These are phyloP conservation scores for Molanna angustata DNA, from an alignment of 2,888 invertebrate species.

Conservation along the genomic window DNA sequence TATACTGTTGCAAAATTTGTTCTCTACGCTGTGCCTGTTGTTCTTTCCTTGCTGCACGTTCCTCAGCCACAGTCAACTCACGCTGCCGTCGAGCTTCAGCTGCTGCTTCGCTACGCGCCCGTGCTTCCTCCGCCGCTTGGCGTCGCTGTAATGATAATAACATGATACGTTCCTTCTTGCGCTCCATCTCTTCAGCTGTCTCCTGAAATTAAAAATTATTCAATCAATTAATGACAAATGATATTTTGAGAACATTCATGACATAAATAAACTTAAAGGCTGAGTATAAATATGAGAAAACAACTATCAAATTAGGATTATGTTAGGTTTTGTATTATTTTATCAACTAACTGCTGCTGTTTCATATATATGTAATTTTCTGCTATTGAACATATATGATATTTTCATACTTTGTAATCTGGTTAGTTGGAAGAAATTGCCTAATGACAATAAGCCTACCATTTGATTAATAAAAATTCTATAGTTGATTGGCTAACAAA, in stretches of 20 bases:
- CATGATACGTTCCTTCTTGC: slow-evolving; percentile 89
- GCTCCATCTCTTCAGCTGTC: slow-evolving; percentile 86
- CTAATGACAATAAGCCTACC: too few relatives aligned
- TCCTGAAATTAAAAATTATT: slow-evolving; percentile 52
- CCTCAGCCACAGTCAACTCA: slow-evolving; percentile 73
- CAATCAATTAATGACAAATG: neutral
- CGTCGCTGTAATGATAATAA: slow-evolving; percentile 84
- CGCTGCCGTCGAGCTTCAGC: slow-evolving; percentile 71
- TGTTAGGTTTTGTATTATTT: too few relatives aligned
- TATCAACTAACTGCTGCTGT: too few relatives aligned
- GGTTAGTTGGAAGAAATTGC: too few relatives aligned
- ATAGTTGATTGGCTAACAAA: too few relatives aligned
- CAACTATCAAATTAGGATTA: too few relatives aligned
- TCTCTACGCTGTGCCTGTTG: slow-evolving; percentile 87
- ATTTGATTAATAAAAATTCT: too few relatives aligned
- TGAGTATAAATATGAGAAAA: neutral
- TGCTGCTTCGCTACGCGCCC: slow-evolving; percentile 80
- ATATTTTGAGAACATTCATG: too few relatives aligned
- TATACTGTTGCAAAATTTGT: slow-evolving; percentile 88
- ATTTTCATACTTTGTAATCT: too few relatives aligned
- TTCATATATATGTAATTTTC: too few relatives aligned
- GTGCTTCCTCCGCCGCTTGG: slow-evolving; percentile 86
- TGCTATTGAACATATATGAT: too few relatives aligned
- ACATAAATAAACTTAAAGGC: too few relatives aligned
- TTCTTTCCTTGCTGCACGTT: slow-evolving; percentile 70